Evolutionary conservation across 2,888 invertebrate species (phyloP).

Genomic region (Athalia circularis): DNA sequence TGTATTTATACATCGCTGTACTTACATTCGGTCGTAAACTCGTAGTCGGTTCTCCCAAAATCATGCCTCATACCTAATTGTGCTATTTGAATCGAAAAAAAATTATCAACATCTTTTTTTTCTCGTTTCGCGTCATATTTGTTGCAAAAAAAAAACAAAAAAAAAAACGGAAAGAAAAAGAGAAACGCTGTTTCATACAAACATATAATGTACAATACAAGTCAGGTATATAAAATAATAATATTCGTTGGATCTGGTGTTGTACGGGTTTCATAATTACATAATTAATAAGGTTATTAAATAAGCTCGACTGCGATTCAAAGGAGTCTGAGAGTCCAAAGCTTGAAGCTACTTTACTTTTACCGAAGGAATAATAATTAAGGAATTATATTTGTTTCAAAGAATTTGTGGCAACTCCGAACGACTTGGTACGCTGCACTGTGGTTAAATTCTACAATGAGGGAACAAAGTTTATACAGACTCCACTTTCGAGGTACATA

Average conservation of each 20-base stretch:
- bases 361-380: constrained; percentile 63
- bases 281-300: constrained; percentile 65
- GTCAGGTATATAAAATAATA: no score
- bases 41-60: no score
- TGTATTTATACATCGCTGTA: background rate
- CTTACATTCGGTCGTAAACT: background rate
- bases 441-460: constrained; percentile 42
- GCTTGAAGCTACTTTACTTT: constrained; percentile 42
- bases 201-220: no score
- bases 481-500: constrained; percentile 35
- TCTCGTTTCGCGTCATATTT: no score
- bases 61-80: no score
- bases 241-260: background rate
- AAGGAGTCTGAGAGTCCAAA: constrained; percentile 38
- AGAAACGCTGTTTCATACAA: no score
- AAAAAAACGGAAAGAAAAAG: no score
- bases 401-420: constrained; percentile 51
- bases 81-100: no score
- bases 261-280: constrained; percentile 53
- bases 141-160: no score
- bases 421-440: constrained; percentile 10
- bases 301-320: constrained; percentile 58
- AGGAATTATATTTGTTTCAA: constrained; percentile 66
- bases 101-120: no score
- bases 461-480: constrained; percentile 48